phyloP scores from a whole-genome alignment of 2,888 invertebrate genomes.

The Drosophila parthenogenetica region DNA sequence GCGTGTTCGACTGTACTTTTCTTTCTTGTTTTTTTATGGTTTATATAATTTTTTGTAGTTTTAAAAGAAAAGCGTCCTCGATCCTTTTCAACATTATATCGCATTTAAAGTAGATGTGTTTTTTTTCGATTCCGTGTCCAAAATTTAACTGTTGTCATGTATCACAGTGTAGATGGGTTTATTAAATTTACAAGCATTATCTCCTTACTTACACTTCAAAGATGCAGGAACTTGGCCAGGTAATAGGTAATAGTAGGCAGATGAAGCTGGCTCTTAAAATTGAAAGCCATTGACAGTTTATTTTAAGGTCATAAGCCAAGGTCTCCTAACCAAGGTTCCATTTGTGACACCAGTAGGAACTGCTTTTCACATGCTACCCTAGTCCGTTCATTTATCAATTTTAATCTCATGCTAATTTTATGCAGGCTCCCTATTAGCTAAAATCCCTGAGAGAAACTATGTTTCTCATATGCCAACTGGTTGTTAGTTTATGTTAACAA shows the following conservation, averaged over 20 bases:
- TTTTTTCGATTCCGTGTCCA: too few relatives aligned
- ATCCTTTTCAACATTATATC: too few relatives aligned
- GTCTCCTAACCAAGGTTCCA: constrained; percentile 5
- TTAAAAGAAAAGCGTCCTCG: too few relatives aligned
- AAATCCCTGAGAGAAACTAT: constrained; percentile 45
- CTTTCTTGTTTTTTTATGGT: too few relatives aligned
- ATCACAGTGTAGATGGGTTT: constrained; percentile 25
- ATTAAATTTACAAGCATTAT: constrained; percentile 67
- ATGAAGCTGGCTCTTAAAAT: constrained; percentile 20
- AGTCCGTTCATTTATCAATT: constrained; percentile 64
- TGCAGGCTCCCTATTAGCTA: constrained; percentile 64
- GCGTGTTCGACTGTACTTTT: too few relatives aligned
- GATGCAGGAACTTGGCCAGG: constrained; percentile 8
- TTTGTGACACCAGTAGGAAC: constrained; percentile 1
- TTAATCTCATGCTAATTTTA: constrained; percentile 76
- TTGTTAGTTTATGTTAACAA: constrained; percentile 72
- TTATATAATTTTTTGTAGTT: too few relatives aligned
- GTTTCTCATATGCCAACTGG: constrained; percentile 54
- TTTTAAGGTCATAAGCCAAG: constrained; percentile 29
- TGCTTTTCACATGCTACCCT: background rate
- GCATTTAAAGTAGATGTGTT: too few relatives aligned
- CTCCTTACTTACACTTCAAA: constrained; percentile 47
- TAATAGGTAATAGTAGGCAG: background rate
- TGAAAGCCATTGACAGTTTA: constrained; percentile 49
- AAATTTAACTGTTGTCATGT: background rate